These are phyloP conservation scores for Uropetala carovei DNA, from an alignment of 2,888 invertebrate genomes.

Conservation along the genomic window DNA sequence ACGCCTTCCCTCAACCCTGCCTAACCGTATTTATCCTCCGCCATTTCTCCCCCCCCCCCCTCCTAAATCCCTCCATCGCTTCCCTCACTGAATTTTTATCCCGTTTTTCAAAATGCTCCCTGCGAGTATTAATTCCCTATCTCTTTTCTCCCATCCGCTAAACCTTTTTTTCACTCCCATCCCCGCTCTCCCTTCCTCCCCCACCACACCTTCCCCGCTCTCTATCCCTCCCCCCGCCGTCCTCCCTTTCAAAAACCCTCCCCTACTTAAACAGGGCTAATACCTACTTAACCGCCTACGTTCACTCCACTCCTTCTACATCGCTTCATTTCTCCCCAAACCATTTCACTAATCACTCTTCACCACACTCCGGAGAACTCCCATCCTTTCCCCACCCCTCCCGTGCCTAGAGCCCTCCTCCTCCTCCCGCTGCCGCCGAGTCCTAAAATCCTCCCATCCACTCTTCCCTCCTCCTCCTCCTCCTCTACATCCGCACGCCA, in stretches of 20 bases:
- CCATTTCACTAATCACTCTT: slow-evolving; percentile 59
- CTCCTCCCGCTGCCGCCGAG: neutral
- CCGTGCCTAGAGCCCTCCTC: neutral
- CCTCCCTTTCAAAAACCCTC: neutral
- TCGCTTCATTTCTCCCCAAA: slow-evolving; percentile 39
- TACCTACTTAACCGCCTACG: slow-evolving; percentile 58
- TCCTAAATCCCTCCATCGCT: neutral
- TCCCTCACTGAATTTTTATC: neutral
- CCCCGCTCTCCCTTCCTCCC: neutral
- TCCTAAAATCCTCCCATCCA: slow-evolving; percentile 17
- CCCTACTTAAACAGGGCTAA: slow-evolving; percentile 59
- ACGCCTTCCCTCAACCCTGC: neutral
- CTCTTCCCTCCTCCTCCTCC: neutral
- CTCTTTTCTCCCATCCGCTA: neutral
- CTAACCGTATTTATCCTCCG: neutral
- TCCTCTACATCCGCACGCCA: neutral
- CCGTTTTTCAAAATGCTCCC: neutral
- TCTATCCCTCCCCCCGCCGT: neutral
- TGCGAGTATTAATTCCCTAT: neutral
- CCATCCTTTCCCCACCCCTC: slow-evolving; percentile 4
- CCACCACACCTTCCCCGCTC: neutral
- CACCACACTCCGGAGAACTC: slow-evolving; percentile 46
- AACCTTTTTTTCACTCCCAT: neutral
- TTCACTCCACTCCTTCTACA: neutral
- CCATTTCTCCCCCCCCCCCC: neutral